Percentiles rank a stretch among this genome's conserved stretches.
These are phyloP conservation scores for Pollenia amentaria DNA, from an alignment of 2,888 invertebrate genomes.

Conservation along the genomic window DNA sequence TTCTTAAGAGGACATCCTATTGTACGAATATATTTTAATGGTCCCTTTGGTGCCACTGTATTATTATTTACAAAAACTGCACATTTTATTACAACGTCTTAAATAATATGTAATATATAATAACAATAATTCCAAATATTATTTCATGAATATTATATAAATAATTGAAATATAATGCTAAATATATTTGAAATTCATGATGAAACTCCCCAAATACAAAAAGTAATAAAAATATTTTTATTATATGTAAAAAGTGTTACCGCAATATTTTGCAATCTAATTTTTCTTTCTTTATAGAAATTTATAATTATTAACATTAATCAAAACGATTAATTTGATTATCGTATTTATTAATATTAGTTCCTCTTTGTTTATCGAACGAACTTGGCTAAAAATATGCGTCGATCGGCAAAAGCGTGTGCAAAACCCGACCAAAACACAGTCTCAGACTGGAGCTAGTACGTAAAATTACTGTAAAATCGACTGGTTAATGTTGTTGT, in stretches of 20 bases:
- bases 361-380: constrained; percentile 46
- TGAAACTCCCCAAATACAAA: neutral
- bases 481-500: neutral
- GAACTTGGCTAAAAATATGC: constrained; percentile 7
- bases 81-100: neutral
- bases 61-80: neutral
- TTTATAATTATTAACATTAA: constrained; percentile 15
- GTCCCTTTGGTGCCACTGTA: neutral
- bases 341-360: neutral
- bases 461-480: neutral
- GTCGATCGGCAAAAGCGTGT: neutral
- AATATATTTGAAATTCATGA: constrained; percentile 14
- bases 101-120: neutral
- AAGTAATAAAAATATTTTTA: neutral
- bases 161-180: neutral
- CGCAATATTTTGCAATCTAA: constrained; percentile 26
- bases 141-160: constrained; percentile 25
- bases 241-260: neutral
- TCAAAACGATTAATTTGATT: constrained; percentile 9
- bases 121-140: neutral
- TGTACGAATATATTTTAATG: too few relatives aligned
- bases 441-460: neutral
- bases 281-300: constrained; percentile 5
- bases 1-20: too few relatives aligned
- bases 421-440: neutral